A percentile compares a stretch with the other conserved stretches of the same genome.
Evolutionary conservation across 1,140 invertebrate genomes (phyloP).

Genomic region (Bombus vancouverensis): DNA sequence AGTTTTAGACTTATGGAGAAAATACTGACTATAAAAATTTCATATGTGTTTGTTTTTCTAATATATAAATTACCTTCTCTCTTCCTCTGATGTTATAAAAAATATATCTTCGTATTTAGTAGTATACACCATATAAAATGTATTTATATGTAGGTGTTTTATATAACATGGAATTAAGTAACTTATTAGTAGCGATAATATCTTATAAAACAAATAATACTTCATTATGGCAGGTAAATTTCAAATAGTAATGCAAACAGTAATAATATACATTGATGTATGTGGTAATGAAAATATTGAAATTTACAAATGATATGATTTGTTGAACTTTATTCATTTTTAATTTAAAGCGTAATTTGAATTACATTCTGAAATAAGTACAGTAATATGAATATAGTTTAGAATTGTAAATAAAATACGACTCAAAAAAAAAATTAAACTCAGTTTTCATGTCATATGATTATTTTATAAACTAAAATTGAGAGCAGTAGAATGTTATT

Average conservation of each 20-base stretch:
- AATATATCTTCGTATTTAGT: constrained; percentile 28
- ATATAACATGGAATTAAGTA: constrained; percentile 61
- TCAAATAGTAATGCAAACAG: constrained; percentile 31
- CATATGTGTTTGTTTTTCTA: neutral
- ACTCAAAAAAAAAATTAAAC: neutral
- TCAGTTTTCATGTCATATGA: constrained; percentile 1
- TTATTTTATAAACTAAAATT: constrained; percentile 6
- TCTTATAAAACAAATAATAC: constrained; percentile 46
- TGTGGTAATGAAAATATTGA: constrained; percentile 1
- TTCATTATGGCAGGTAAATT: constrained; percentile 40
- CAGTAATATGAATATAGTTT: neutral
- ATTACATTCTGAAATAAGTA: neutral
- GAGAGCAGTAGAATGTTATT: neutral
- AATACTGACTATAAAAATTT: neutral
- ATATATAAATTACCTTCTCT: neutral
- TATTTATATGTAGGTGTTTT: constrained; percentile 69
- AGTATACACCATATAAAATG: constrained; percentile 38
- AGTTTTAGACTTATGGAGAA: neutral
- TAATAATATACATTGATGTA: constrained; percentile 11
- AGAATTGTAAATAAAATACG: constrained; percentile 31
- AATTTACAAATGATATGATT: constrained; percentile 9
- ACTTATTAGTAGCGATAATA: constrained; percentile 59
- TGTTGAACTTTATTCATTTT: neutral
- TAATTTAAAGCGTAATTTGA: neutral
- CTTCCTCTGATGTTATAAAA: constrained; percentile 36